Evolutionary conservation across 2,888 invertebrate species (phyloP).

Genomic region (Nasonovia ribisnigri): DNA sequence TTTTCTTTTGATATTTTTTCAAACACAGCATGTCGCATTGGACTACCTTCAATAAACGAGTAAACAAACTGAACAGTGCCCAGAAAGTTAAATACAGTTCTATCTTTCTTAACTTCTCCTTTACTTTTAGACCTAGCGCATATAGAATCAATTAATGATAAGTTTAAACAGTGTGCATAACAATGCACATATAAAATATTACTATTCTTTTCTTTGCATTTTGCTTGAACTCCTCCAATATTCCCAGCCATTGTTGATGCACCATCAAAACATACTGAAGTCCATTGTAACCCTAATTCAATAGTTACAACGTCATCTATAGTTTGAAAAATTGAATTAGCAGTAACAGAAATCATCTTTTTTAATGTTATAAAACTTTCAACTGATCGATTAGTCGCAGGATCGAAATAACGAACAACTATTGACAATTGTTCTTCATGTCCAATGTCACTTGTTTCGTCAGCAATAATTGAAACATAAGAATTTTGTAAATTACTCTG

Average conservation of each 20-base stretch:
- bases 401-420: too few species aligned
- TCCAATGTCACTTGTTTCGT: slow-evolving; percentile 35
- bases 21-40: slow-evolving; percentile 69
- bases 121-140: not conserved
- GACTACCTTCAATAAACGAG: slow-evolving; percentile 63
- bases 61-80: slow-evolving; percentile 60
- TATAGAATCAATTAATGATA: slow-evolving; percentile 57
- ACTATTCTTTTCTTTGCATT: slow-evolving; percentile 57
- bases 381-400: too few species aligned
- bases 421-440: too few species aligned
- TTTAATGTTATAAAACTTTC: too few species aligned
- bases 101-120: too few species aligned
- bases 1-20: slow-evolving; percentile 78
- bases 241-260: slow-evolving; percentile 54
- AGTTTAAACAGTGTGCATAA: slow-evolving; percentile 56
- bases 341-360: too few species aligned
- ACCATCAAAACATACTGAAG: too few species aligned
- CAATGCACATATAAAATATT: slow-evolving; percentile 34
- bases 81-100: slow-evolving; percentile 20
- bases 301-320: too few species aligned
- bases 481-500: not conserved
- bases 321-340: too few species aligned
- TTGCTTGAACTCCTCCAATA: slow-evolving; percentile 60
- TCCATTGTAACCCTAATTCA: too few species aligned
- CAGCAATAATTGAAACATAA: slow-evolving; percentile 20